phyloP scores from a whole-genome alignment of 2,113 vertebrate genomes.

The Podilymbus podiceps region DNA sequence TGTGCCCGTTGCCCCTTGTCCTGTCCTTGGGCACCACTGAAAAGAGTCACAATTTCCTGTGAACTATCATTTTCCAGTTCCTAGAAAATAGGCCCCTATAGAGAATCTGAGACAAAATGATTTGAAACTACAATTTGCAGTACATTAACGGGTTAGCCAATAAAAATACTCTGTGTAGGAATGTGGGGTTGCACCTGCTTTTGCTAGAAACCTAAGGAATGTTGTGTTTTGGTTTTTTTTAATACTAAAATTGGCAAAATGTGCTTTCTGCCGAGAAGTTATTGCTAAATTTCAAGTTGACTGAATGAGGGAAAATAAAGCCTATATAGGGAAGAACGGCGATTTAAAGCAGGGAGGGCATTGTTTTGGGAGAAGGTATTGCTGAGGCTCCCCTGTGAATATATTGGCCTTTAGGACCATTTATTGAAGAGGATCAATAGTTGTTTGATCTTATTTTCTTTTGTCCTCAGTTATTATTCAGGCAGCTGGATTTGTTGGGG shows the following conservation, averaged over 20 bases:
- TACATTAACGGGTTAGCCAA: background rate
- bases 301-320: background rate
- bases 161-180: background rate
- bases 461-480: background rate
- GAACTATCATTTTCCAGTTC: background rate
- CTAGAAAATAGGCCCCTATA: background rate
- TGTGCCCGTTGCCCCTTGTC: too few species aligned
- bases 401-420: background rate
- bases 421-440: background rate
- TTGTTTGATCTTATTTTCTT: background rate
- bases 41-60: background rate
- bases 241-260: background rate
- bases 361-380: background rate
- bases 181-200: background rate
- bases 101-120: background rate
- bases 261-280: background rate
- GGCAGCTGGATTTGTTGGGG: background rate
- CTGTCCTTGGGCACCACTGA: too few species aligned
- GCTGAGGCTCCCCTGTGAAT: background rate
- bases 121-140: background rate
- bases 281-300: background rate
- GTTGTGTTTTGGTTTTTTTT: background rate
- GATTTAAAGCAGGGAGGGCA: background rate
- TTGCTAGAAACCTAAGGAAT: background rate
- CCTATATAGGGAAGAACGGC: background rate